Conservation (phyloP, 2,113 vertebrate genomes). For the Orcinus orca region DNA sequence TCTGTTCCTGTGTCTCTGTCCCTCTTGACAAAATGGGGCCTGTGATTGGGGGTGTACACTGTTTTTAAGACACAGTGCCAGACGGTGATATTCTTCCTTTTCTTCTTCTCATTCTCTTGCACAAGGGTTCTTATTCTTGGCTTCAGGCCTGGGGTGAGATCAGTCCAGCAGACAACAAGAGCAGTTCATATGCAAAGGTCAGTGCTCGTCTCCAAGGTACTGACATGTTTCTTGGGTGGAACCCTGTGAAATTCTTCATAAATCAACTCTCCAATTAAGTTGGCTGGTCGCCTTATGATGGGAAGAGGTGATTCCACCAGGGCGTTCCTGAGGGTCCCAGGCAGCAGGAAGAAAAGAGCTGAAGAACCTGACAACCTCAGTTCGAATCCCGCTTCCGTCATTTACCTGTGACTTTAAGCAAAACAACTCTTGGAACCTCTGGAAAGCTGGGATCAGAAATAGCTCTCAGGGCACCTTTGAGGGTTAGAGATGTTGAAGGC, state of each 20-base stretch:
- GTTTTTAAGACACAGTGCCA: not conserved
- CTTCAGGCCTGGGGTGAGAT: not conserved
- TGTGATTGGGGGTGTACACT: not conserved
- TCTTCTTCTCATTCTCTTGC: not conserved
- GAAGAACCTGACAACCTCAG: not conserved
- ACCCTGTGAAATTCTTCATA: constrained; percentile 20
- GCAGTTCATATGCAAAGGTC: constrained; percentile 33
- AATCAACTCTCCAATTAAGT: not conserved
- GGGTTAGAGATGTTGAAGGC: not conserved
- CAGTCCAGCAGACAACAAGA: not conserved
- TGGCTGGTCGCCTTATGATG: not conserved
- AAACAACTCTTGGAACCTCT: not conserved
- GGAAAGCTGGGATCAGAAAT: not conserved
- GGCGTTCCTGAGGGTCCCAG: not conserved
- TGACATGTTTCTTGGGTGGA: constrained; percentile 22
- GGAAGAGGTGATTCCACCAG: not conserved
- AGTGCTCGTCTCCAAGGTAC: not conserved
- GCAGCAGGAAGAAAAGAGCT: not conserved
- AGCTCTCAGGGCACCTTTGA: not conserved
- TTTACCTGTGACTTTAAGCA: not conserved
- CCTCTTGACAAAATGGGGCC: not conserved
- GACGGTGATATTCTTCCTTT: not conserved
- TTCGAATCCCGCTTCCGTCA: not conserved
- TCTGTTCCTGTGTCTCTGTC: not conserved
- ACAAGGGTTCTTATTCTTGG: not conserved